Evolutionary conservation across 2,888 invertebrate species (phyloP), one percentile per base, ranked within the genome.

Genomic region (Aspidapion aeneum): DNA sequence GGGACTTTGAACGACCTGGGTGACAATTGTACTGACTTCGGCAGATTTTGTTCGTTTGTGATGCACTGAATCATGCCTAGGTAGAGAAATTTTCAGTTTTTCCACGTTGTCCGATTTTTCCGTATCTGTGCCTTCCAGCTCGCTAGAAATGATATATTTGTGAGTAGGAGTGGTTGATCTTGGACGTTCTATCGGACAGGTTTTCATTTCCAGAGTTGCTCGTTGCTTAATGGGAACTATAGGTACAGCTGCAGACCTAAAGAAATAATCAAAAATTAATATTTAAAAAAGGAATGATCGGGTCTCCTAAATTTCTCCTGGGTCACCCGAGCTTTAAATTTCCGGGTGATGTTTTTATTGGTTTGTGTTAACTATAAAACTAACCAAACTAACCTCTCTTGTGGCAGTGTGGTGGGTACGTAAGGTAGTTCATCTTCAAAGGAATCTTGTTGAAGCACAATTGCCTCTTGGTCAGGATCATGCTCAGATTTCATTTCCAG

Each of bases 351-450:
- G n/a, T n/a, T n/a, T n/a, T n/a, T n/a, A n/a, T n/a, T n/a, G n/a
- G n/a, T n/a, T n/a, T n/a, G n/a, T n/a, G n/a, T n/a, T n/a, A n/a
- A n/a, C n/a, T n/a, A n/a, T n/a, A n/a, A n/a, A n/a, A n/a, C n/a
- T n/a, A n/a, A n/a, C n/a, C n/a, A n/a, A n/a, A n/a, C n/a, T n/a
- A n/a, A n/a, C n/a, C 94, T 87, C 81, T 94, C 94, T 77, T 88
- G 85, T 18, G 94, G 94, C 74, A 94, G 81, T 61, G 94, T 94
- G n/a, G 94, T 94, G 62, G 94, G 94, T 74, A 94, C 87, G 77
- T 93, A 94, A 1, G 94, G 94, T 74, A 94, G 82, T 79, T 93
- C 92, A 61, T 86, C 86, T 74, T 93, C 93, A 75, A 92, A 90
- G 50, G 93, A 93, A 75, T 93, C 93, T 76, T 92, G 89, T 71